These are phyloP conservation scores for Rhea americana DNA, from an alignment of 2,113 vertebrate species.

Conservation along the genomic window DNA sequence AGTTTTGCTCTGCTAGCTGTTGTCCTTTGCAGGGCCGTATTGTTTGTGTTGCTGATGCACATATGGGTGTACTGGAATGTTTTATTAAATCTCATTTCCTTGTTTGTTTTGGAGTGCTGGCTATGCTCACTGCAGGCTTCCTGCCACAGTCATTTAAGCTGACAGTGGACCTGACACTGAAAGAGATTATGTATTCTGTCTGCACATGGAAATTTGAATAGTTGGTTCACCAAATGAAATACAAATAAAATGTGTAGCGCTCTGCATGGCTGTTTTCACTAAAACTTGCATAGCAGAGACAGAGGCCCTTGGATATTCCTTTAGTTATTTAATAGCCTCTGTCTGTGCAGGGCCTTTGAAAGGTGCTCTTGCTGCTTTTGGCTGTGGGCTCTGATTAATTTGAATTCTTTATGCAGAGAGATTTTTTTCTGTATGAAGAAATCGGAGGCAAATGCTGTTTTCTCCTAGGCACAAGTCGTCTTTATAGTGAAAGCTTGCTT, in stretches of 20 bases:
- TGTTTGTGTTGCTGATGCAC: slow-evolving; percentile 9
- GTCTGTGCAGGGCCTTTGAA: slow-evolving; percentile 25
- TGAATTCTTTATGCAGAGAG: slow-evolving; percentile 12
- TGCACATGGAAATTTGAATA: background rate
- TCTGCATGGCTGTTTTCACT: background rate
- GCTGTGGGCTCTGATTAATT: slow-evolving; percentile 11
- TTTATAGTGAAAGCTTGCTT: background rate
- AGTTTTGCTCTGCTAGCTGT: background rate
- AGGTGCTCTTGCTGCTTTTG: slow-evolving; percentile 51
- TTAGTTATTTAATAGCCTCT: slow-evolving; percentile 21
- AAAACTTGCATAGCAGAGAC: background rate
- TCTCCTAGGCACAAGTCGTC: background rate
- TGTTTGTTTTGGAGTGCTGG: background rate
- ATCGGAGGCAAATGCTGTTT: background rate
- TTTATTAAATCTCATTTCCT: slow-evolving; percentile 3
- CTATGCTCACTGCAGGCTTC: background rate
- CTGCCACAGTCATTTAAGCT: background rate
- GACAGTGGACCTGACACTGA: background rate
- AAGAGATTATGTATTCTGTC: background rate
- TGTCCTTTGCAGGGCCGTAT: background rate
- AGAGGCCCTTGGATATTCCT: background rate
- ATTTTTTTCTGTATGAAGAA: slow-evolving; percentile 22
- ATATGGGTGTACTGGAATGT: background rate
- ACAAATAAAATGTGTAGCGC: background rate
- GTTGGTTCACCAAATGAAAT: background rate